Percentiles rank a stretch among this genome's conserved stretches.
Conservation (phyloP, 2,797 vertebrate genomes). For the Schizothorax lantsangensis region DNA sequence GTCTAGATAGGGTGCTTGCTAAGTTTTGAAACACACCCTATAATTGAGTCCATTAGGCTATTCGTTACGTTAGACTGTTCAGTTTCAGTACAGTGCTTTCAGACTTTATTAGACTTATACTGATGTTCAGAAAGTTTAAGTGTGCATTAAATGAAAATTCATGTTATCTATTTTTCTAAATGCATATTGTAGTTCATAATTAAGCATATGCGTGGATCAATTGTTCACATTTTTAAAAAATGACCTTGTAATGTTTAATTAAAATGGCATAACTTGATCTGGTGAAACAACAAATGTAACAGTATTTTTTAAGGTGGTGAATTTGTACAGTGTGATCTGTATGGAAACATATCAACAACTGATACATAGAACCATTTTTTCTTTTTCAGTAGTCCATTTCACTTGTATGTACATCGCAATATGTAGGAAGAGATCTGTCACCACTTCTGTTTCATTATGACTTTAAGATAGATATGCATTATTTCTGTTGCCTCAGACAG, state of each 20-base stretch:
- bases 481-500: background rate
- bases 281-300: background rate
- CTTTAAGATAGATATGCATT: background rate
- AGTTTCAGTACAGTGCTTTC: too few species aligned
- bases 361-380: background rate
- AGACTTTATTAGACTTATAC: too few species aligned
- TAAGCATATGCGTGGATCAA: background rate
- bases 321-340: background rate
- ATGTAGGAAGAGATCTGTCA: background rate
- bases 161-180: background rate
- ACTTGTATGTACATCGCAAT: background rate
- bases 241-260: background rate
- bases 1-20: too few species aligned
- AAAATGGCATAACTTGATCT: background rate
- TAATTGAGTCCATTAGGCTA: too few species aligned
- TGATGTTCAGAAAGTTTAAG: background rate
- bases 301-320: background rate
- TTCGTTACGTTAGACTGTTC: too few species aligned
- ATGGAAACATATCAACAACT: background rate
- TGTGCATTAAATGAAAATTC: background rate
- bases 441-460: background rate
- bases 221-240: too few species aligned
- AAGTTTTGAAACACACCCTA: too few species aligned
- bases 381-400: background rate
- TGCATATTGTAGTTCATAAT: background rate